Evolutionary conservation across 2,888 invertebrate species (phyloP).

Genomic region (Saturnia japonica): DNA sequence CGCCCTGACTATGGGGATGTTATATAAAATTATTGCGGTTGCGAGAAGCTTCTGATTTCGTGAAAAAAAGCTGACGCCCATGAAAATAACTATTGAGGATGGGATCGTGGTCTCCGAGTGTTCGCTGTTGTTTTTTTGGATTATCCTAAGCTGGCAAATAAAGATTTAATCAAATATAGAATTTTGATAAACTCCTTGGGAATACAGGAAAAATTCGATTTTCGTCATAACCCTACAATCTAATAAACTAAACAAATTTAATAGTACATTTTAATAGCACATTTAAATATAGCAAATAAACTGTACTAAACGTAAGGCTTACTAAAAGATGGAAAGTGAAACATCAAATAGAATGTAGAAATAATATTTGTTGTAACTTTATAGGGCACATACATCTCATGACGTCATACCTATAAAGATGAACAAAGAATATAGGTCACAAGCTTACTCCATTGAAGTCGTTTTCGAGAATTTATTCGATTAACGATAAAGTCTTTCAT

Average conservation of each 20-base stretch:
- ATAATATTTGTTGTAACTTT: slow-evolving; percentile 1
- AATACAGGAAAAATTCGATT: too few species aligned
- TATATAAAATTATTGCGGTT: too few species aligned
- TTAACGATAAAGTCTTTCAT: slow-evolving; percentile 1
- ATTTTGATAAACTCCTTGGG: too few species aligned
- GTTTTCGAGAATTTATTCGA: slow-evolving; percentile 11
- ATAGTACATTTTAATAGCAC: too few species aligned
- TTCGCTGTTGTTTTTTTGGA: too few species aligned
- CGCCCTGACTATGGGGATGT: too few species aligned
- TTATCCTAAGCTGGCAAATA: too few species aligned
- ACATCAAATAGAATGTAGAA: slow-evolving; percentile 11
- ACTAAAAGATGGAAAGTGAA: not conserved
- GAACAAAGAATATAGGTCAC: slow-evolving; percentile 14
- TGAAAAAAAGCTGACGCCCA: too few species aligned
- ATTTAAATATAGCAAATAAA: not conserved
- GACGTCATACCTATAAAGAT: slow-evolving; percentile 12
- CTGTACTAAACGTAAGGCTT: not conserved
- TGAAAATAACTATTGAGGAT: too few species aligned
- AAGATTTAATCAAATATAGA: too few species aligned
- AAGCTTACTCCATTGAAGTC: not conserved
- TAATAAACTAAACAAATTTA: not conserved
- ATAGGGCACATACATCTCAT: slow-evolving; percentile 1
- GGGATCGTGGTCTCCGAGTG: too few species aligned
- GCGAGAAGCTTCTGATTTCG: too few species aligned
- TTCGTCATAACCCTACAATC: not conserved